Evolutionary conservation across 2,888 invertebrate genomes (phyloP), one percentile per base, ranked within the genome.

Genomic region (Ametastegia equiseti): DNA sequence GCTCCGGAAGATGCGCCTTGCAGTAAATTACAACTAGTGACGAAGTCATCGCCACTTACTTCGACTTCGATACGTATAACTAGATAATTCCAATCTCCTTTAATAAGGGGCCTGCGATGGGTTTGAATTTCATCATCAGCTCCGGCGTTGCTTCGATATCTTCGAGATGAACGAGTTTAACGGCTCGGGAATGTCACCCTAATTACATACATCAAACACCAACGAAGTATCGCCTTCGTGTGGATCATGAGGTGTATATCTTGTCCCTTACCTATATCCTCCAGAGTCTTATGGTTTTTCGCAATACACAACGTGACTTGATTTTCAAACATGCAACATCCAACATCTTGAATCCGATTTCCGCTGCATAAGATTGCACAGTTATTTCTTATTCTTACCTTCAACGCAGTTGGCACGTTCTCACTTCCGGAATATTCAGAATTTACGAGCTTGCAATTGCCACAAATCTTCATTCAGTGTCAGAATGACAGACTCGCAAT

Each of bases 51-150:
- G 67, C 39, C 39, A 67, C 39, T 67, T 67, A 67, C 67, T 19
- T 23, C 39, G 39, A 39, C 19, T 36, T 39, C 39, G 67, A 67
- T 67, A 67, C 30, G 60, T 27, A 30, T 67, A 39, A 39, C 67
- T 39, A 39, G 19, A n/a, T 39, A 19, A 67, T 67, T 67, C 19
- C 39, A 39, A 67, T 67, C 67, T 67, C 19, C 39, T 19, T 19
- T 67, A 39, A 67, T 67, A 11, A 60, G 30, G 30, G 11, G 60
- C 30, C 23, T 2, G 23, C 36, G 39, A 39, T n/a, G 67, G 67
- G 39, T 67, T 39, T 67, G 39, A 39, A 67, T 67, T 67, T 67
- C 67, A 67, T 67, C 36, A 67, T 67, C 36, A 67, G 15, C n/a
- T 67, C 67, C 39, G 67, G 9, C 39, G 39, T 39, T 67, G 67